Conservation (phyloP, 2,797 vertebrate species). For the Lacerta bilineata region DNA sequence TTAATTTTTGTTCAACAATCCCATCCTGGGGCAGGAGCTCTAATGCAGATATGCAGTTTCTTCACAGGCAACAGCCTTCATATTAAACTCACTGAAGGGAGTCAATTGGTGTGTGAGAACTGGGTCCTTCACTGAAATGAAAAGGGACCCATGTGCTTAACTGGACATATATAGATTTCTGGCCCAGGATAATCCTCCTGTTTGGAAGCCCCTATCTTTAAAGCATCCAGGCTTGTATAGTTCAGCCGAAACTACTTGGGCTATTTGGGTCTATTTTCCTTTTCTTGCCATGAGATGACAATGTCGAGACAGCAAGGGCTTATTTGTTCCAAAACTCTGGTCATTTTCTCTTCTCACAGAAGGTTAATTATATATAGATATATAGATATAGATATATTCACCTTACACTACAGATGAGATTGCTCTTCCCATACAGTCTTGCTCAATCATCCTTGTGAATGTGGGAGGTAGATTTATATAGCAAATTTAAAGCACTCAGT, state of each 20-base stretch:
- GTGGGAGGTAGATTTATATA: constrained; percentile 20
- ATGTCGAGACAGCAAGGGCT: background rate
- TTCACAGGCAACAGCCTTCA: background rate
- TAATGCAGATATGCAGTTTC: background rate
- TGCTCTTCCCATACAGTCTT: no score
- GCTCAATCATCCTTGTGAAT: background rate
- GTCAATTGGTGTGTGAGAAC: background rate
- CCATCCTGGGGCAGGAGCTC: background rate
- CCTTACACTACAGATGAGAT: background rate
- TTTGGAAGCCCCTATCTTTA: background rate
- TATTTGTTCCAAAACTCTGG: background rate
- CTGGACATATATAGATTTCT: background rate
- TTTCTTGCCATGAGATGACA: background rate
- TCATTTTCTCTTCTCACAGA: background rate
- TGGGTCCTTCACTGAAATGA: background rate
- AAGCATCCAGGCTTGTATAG: background rate
- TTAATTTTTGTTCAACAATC: background rate
- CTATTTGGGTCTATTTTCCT: background rate
- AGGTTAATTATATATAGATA: background rate
- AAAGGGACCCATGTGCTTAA: background rate
- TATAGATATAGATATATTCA: background rate
- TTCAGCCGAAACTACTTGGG: background rate
- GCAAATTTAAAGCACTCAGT: background rate
- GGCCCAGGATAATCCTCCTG: background rate
- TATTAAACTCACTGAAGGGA: background rate